phyloP scores from a whole-genome alignment of 30 jellyfish, hydroid and myxozoan species.

The Hydractinia echinata region DNA sequence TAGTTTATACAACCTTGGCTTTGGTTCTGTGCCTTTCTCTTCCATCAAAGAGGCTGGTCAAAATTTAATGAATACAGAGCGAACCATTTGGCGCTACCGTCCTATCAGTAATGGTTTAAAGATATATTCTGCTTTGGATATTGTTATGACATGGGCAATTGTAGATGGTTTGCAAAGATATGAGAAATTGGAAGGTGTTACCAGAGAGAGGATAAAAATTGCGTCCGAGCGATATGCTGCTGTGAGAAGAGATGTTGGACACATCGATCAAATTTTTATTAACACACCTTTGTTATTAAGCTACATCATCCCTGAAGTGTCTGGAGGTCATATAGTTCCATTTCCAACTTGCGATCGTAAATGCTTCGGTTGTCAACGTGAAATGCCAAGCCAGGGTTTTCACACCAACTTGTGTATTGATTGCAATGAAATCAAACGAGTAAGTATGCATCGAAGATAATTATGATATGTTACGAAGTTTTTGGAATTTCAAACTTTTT shows the following conservation, averaged over 20 bases:
- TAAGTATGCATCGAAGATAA: not conserved
- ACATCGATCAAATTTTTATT: not conserved
- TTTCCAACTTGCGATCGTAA: not conserved
- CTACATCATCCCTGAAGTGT: not conserved
- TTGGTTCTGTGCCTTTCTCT: not conserved
- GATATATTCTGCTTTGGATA: conserved; percentile 33
- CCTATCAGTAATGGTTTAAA: conserved; percentile 22
- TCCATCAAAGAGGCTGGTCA: not conserved
- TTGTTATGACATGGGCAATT: conserved; percentile 12
- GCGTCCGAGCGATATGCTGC: conserved; percentile 11
- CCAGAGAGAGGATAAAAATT: not conserved
- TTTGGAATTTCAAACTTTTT: too few species aligned
- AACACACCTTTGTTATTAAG: not conserved
- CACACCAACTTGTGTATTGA: not conserved
- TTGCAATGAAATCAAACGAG: conserved; percentile 4
- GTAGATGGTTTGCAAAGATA: not conserved
- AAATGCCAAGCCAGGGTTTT: not conserved
- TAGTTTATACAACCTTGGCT: not conserved
- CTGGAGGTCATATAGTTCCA: not conserved
- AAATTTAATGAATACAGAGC: not conserved
- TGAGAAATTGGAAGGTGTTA: not conserved
- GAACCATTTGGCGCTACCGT: conserved; percentile 28
- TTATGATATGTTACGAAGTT: too few species aligned
- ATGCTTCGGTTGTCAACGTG: not conserved
- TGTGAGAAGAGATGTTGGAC: not conserved